Base-by-base conservation (phyloP, 2,113 vertebrate species). In the Notothenia rossii region DNA sequence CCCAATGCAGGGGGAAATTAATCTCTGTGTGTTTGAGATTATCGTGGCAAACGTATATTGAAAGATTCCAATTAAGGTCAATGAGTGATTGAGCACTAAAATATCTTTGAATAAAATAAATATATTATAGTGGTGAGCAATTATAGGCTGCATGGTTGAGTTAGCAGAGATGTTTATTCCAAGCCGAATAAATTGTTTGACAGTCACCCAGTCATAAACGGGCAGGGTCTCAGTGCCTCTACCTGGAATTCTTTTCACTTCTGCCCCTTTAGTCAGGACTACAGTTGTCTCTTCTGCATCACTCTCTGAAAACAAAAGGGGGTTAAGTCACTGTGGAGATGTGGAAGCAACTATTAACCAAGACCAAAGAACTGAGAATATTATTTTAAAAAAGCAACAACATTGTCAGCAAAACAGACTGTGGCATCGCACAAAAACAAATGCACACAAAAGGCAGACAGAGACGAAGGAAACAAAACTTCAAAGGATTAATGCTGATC, bases 271-370 rank as follows among this genome's bases (percentile, higher is more conserved):
- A 89, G 77, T 75, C 77, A 72, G 71, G 82, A 7, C 79, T 83
- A 88, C 79, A 79, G 90, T 40, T 45, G 89, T 53, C 45, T 82
- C 70, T 66, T 87, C 89, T 89, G 86, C 84, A 81, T 76, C 61
- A 71, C 25, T 81, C 50, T 93, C 94, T 95, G 94, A 83, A 90
- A 95, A 92, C 90, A 91, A 94, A 93, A 93, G 83, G 84, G 64
- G 71, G 73, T 92, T 92, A 82, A 90, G 63, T 68, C 18, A 68
- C 59, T 79, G 72, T 8, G 59, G 61, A 82, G 65, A 58, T 82
- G 80, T 74, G 65, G 75, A 79, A 51, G 65, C 78, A 82, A 76
- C 81, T 29, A 33, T 25, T 58, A 25, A 60, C 66, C 45, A 75
- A 46, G 20, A 40, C 67, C 69, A 77, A 65, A 83, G 22, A 2